Evolutionary conservation across 2,797 vertebrate genomes (phyloP).

Genomic region (Cuculus canorus): DNA sequence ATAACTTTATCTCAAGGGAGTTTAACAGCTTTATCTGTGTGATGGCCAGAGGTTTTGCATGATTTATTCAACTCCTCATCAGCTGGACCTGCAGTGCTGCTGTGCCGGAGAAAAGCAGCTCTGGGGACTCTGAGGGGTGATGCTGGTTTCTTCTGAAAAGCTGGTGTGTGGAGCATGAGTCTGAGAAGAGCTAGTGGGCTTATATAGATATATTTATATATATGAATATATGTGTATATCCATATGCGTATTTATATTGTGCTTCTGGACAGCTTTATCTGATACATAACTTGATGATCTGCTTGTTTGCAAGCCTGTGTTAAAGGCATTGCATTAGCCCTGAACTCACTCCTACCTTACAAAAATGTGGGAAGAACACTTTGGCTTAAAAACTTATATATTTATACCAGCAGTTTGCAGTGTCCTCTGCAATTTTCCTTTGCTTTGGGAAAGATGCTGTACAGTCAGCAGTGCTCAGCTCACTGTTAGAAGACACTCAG

Average conservation of each 20-base stretch:
- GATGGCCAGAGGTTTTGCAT: not conserved
- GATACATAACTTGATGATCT: not conserved
- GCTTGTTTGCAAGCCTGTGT: not conserved
- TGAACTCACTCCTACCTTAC: not conserved
- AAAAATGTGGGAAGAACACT: not conserved
- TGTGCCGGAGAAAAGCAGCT: not conserved
- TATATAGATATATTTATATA: accelerated
- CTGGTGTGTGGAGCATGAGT: accelerated
- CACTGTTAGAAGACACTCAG: not conserved
- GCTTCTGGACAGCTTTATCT: not conserved
- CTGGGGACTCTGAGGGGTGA: not conserved
- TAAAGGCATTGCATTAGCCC: not conserved
- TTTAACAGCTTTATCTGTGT: not conserved
- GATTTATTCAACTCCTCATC: not conserved
- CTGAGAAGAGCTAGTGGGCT: not conserved
- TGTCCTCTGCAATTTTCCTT: not conserved
- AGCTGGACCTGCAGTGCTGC: not conserved
- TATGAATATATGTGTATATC: too few species aligned
- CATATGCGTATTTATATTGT: accelerated
- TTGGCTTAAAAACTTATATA: accelerated
- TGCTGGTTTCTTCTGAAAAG: not conserved
- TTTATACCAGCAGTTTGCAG: not conserved
- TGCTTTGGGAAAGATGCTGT: not conserved
- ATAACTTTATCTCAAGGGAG: not conserved
- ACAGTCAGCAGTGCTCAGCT: not conserved